Evolutionary conservation across 2,888 invertebrate genomes (phyloP).

Genomic region (Magallana nippona): DNA sequence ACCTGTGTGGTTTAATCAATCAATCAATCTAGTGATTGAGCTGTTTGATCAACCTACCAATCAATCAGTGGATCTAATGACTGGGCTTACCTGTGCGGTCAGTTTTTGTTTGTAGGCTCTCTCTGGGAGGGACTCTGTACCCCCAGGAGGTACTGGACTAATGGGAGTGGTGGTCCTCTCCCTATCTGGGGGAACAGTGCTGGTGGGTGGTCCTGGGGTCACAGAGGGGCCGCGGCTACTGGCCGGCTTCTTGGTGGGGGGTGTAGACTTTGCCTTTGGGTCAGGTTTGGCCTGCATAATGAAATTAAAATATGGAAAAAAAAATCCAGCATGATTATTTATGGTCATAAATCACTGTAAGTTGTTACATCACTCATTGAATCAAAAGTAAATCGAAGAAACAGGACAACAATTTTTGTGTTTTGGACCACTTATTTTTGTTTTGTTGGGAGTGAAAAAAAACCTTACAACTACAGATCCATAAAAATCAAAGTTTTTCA

Average conservation of each 20-base stretch:
- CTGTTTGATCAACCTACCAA: no score
- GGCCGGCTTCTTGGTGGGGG: conserved; percentile 42
- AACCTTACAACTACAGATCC: no score
- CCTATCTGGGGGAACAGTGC: not conserved
- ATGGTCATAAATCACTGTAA: no score
- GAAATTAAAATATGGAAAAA: conserved; percentile 11
- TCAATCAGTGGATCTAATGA: not conserved
- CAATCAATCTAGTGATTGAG: no score
- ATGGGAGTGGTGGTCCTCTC: conserved; percentile 43
- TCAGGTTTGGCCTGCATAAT: conserved; percentile 53
- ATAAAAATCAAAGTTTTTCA: no score
- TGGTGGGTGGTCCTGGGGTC: conserved; percentile 38
- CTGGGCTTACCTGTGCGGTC: conserved; percentile 61
- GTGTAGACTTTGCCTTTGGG: conserved; percentile 52
- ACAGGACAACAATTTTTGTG: no score
- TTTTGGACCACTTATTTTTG: no score
- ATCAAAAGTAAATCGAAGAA: no score
- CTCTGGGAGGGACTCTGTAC: conserved; percentile 59
- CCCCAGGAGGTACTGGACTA: conserved; percentile 49
- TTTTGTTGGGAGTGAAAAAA: no score
- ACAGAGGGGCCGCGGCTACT: conserved; percentile 47
- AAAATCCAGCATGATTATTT: conserved; percentile 8
- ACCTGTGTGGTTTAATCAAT: no score
- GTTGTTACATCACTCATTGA: no score
- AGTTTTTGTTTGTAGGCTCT: conserved; percentile 71